Evolutionary conservation across 2,797 vertebrate genomes (phyloP).

Genomic region (Gila robusta): DNA sequence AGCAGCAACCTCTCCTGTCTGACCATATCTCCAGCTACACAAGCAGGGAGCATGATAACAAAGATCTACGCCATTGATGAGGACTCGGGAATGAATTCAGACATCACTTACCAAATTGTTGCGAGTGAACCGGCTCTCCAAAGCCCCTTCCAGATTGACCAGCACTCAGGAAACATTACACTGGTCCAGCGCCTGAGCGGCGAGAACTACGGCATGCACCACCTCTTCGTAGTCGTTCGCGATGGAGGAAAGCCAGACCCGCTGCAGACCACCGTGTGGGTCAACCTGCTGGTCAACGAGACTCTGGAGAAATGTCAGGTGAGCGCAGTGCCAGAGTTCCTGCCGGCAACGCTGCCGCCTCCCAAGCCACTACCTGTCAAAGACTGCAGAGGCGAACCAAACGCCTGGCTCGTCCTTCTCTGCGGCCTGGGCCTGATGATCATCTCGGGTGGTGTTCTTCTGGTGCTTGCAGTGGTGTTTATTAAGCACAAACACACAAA

Average conservation of each 20-base stretch:
- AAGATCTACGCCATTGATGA: conserved; percentile 81
- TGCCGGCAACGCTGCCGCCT: conserved; percentile 37
- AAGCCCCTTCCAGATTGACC: conserved; percentile 77
- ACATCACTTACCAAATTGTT: conserved; percentile 77
- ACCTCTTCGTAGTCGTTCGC: conserved; percentile 78
- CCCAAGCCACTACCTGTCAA: conserved; percentile 62
- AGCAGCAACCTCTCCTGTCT: conserved; percentile 82
- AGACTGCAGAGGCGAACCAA: conserved; percentile 50
- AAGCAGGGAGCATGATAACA: conserved; percentile 73
- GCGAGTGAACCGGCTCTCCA: conserved; percentile 59
- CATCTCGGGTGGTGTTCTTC: conserved; percentile 68
- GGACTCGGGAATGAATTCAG: conserved; percentile 81
- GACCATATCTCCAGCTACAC: conserved; percentile 72
- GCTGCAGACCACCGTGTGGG: conserved; percentile 80
- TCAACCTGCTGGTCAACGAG: conserved; percentile 82
- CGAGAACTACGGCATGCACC: conserved; percentile 79
- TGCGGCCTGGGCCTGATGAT: conserved; percentile 71
- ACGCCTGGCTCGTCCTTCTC: conserved; percentile 64
- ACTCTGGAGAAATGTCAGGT: conserved; percentile 74
- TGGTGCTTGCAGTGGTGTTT: conserved; percentile 66
- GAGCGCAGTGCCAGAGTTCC: conserved; percentile 69
- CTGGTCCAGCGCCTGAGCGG: conserved; percentile 69
- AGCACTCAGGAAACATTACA: conserved; percentile 78
- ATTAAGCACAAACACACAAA: conserved; percentile 64
- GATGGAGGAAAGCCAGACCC: conserved; percentile 80